A percentile compares a stretch with the other conserved stretches of the same genome.
Conservation (phyloP, 2,888 invertebrate genomes). For the Machimus rusticus region DNA sequence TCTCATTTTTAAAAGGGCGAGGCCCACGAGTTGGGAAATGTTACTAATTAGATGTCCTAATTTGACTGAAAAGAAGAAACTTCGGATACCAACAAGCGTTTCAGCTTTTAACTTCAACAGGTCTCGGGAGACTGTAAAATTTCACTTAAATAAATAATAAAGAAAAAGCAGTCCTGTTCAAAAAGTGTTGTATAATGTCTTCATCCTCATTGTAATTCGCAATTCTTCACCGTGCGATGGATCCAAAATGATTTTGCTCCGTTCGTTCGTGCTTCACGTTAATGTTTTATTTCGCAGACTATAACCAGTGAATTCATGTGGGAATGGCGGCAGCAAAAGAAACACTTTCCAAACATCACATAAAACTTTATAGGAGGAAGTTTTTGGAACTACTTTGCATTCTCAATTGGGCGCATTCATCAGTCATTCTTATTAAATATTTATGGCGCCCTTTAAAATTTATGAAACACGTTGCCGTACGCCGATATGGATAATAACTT, state of each 20-base stretch:
- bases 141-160: neutral
- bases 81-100: neutral
- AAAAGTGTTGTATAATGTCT: neutral
- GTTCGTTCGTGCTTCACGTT: neutral
- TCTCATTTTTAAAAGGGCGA: neutral
- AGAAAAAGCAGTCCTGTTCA: neutral
- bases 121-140: neutral
- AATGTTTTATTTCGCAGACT: neutral
- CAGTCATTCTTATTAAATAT: neutral
- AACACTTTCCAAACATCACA: neutral
- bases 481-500: neutral
- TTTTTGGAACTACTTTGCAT: neutral
- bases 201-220: neutral
- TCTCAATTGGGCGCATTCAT: slow-evolving; percentile 11
- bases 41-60: neutral
- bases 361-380: neutral
- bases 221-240: neutral
- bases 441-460: neutral
- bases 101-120: neutral
- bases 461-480: neutral
- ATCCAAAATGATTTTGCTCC: neutral
- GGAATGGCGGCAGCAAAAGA: neutral
- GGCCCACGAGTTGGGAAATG: neutral
- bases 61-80: neutral
- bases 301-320: neutral